phyloP scores from a whole-genome alignment of 2,797 vertebrate species.

The Atherinosoma microstoma region DNA sequence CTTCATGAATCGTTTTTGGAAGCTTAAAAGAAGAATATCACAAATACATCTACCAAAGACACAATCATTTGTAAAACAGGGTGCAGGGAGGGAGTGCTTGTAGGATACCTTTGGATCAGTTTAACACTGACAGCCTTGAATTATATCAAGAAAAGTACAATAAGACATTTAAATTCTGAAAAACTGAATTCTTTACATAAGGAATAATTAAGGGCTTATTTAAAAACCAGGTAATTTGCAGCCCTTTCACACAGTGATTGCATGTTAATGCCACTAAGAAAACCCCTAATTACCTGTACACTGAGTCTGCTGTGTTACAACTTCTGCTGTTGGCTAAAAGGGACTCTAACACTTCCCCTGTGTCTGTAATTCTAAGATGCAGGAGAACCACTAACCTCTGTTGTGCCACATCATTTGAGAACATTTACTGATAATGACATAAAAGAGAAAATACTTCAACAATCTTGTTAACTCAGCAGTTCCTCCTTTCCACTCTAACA shows the following conservation, averaged over 20 bases:
- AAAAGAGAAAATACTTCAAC: not conserved
- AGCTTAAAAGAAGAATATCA: not conserved
- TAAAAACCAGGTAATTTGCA: not conserved
- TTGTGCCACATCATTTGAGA: not conserved
- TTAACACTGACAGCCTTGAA: not conserved
- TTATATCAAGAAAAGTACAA: not conserved
- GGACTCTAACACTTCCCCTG: not conserved
- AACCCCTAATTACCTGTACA: not conserved
- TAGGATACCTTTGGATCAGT: not conserved
- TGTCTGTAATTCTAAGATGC: too few relatives aligned
- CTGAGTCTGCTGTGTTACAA: too few relatives aligned
- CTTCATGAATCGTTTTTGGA: not conserved
- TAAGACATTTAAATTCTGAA: not conserved
- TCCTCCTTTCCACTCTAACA: not conserved
- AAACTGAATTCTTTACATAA: not conserved
- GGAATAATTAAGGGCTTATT: too few relatives aligned
- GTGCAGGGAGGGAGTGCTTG: not conserved
- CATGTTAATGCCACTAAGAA: not conserved
- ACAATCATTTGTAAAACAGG: not conserved
- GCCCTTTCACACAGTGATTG: not conserved
- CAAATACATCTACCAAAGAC: not conserved
- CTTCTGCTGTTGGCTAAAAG: not conserved
- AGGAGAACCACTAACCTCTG: not conserved
- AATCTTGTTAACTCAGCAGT: too few relatives aligned
- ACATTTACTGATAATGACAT: too few relatives aligned